phyloP scores from a whole-genome alignment of 1,140 invertebrate species.

The Grapholita molesta region DNA sequence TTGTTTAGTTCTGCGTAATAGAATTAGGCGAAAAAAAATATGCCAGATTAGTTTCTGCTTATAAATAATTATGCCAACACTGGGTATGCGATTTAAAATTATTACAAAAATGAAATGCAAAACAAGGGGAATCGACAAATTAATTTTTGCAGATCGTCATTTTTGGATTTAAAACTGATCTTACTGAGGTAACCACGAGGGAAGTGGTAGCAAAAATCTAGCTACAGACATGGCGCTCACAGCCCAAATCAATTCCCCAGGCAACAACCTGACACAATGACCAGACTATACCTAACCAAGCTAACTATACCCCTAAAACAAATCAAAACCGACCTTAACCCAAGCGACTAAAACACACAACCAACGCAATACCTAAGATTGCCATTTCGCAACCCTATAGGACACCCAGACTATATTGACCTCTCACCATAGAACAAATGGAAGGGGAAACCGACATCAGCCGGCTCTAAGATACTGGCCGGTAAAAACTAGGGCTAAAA shows the following conservation, averaged over 20 bases:
- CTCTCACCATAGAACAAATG: slow-evolving; percentile 20
- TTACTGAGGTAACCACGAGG: not conserved
- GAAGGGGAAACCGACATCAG: too few relatives aligned
- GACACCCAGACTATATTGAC: slow-evolving; percentile 31
- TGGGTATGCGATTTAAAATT: too few relatives aligned
- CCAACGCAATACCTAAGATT: slow-evolving; percentile 20
- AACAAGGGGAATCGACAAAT: too few relatives aligned
- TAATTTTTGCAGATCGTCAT: too few relatives aligned
- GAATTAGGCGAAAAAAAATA: too few relatives aligned
- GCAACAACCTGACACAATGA: slow-evolving; percentile 33
- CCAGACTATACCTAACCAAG: slow-evolving; percentile 20
- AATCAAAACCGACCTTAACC: slow-evolving; percentile 25
- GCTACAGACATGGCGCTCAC: slow-evolving; percentile 20
- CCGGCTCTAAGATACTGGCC: slow-evolving; percentile 30
- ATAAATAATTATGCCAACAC: too few relatives aligned
- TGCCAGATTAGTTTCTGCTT: too few relatives aligned
- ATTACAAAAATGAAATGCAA: too few relatives aligned
- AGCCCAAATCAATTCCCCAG: slow-evolving; percentile 35
- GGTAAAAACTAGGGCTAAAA: slow-evolving; percentile 39
- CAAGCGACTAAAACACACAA: slow-evolving; percentile 19
- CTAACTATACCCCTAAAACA: not conserved
- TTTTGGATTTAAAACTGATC: not conserved
- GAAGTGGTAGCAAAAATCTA: not conserved
- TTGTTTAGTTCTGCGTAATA: too few relatives aligned
- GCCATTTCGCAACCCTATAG: slow-evolving; percentile 29